Conservation (phyloP, 2,888 invertebrate genomes). For the Choristoneura rosaceana region DNA sequence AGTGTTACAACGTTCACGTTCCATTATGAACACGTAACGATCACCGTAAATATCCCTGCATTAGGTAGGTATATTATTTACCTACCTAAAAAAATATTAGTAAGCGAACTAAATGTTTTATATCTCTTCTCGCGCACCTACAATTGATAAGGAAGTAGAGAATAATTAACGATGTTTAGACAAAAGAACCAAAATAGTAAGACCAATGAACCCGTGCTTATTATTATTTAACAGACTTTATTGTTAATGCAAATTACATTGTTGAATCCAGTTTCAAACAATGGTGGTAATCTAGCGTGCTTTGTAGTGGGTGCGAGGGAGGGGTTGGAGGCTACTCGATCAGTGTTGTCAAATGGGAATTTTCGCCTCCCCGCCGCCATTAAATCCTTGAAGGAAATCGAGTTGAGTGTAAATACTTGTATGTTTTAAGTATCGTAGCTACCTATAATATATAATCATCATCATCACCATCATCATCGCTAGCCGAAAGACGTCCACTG, state of each 20-base stretch:
- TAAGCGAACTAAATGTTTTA: background rate
- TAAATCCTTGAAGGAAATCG: slow-evolving; percentile 1
- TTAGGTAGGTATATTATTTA: no score
- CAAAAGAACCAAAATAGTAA: slow-evolving; percentile 35
- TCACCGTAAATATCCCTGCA: background rate
- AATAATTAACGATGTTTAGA: slow-evolving; percentile 22
- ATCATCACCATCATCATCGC: no score
- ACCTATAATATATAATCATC: no score
- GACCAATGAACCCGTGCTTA: slow-evolving; percentile 26
- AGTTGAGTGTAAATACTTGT: background rate
- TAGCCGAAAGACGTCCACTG: no score
- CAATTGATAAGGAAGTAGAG: slow-evolving; percentile 13
- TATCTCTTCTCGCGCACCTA: background rate
- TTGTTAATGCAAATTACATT: slow-evolving; percentile 51
- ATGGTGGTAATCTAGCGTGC: slow-evolving; percentile 57
- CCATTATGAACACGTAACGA: background rate
- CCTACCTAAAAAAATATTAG: background rate
- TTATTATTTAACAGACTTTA: slow-evolving; percentile 47
- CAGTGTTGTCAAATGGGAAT: slow-evolving; percentile 17
- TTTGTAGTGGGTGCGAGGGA: slow-evolving; percentile 48
- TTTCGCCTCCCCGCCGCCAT: slow-evolving; percentile 4
- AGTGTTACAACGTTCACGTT: no score
- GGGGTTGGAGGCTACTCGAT: slow-evolving; percentile 14
- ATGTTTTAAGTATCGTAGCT: background rate
- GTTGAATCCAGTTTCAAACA: slow-evolving; percentile 56